Evolutionary conservation across 2,113 vertebrate genomes (phyloP).

Genomic region (Platichthys stellatus): DNA sequence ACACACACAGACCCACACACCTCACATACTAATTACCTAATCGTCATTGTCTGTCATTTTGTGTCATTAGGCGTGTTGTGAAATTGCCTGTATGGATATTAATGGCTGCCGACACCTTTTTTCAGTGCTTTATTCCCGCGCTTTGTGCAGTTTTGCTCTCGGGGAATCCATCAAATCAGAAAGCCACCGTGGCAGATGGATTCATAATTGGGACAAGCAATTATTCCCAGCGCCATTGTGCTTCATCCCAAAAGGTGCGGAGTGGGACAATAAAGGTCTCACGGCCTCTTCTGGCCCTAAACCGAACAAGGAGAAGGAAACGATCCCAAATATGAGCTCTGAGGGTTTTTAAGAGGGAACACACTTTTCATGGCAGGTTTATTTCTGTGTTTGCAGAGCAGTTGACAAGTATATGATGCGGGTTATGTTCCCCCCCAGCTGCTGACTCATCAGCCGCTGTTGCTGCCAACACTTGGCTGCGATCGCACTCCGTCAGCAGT

Average conservation of each 20-base stretch:
- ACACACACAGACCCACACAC: constrained; percentile 5
- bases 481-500: constrained; percentile 1
- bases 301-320: background rate
- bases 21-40: constrained; percentile 48
- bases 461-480: constrained; percentile 30
- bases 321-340: constrained; percentile 5
- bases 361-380: constrained; percentile 37
- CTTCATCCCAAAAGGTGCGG: constrained; percentile 44
- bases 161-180: constrained; percentile 59
- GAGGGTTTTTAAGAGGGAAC: constrained; percentile 26
- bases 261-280: constrained; percentile 27
- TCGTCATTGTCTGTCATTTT: constrained; percentile 64
- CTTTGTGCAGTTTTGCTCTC: constrained; percentile 57
- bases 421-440: constrained; percentile 11
- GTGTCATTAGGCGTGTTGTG: constrained; percentile 66
- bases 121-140: constrained; percentile 26
- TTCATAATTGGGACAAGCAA: constrained; percentile 73
- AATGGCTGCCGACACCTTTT: constrained; percentile 52
- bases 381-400: constrained; percentile 36
- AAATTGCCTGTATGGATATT: constrained; percentile 70
- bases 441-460: constrained; percentile 52
- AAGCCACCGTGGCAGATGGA: constrained; percentile 62
- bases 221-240: constrained; percentile 62
- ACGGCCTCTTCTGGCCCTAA: background rate
- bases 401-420: constrained; percentile 26